Percentiles rank a stretch among this genome's conserved stretches.
phyloP scores from a whole-genome alignment of 2,113 vertebrate species.

The Dipodomys stephensi region DNA sequence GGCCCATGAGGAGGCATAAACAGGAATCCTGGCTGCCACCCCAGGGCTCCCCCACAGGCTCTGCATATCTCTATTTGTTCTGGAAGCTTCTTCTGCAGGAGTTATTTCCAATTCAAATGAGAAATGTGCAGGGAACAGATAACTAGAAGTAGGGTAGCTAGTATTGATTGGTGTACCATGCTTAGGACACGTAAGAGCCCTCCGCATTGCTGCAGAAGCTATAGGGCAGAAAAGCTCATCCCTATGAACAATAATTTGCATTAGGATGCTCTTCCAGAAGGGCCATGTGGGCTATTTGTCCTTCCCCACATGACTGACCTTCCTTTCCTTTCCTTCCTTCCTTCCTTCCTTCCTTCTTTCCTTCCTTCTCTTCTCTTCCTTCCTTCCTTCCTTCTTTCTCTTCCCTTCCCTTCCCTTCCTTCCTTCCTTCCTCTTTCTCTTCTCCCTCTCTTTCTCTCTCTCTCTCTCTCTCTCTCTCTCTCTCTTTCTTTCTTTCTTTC shows the following conservation, averaged over 20 bases:
- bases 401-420: no score
- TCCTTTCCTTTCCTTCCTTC: no score
- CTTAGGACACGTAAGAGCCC: background rate
- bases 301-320: no score
- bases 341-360: no score
- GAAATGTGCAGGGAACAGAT: background rate
- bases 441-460: no score
- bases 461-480: no score
- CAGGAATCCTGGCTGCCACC: background rate
- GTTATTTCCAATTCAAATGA: slow-evolving; percentile 28
- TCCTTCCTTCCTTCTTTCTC: no score
- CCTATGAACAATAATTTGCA: no score
- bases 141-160: background rate
- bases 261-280: background rate
- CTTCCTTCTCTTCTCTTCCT: no score
- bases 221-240: background rate
- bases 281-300: background rate
- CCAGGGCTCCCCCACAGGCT: background rate
- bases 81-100: background rate
- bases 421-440: no score
- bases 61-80: background rate
- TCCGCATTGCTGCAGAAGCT: background rate
- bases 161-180: background rate
- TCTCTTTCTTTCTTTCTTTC: no score
- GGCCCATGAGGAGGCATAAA: background rate